These are phyloP conservation scores for Noctuana brunneofusca DNA, from an alignment of 2,888 invertebrate species.

Conservation along the genomic window DNA sequence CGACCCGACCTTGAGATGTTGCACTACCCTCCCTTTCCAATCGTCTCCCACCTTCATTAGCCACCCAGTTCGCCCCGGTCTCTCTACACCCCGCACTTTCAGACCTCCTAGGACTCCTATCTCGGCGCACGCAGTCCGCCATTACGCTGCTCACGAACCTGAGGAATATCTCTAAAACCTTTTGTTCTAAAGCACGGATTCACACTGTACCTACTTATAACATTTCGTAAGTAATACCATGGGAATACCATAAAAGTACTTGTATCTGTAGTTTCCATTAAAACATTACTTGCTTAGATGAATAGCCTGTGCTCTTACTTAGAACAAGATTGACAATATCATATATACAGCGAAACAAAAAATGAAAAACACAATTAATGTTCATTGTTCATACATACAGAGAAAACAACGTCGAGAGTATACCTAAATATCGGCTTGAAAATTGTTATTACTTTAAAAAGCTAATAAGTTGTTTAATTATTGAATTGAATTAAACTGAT, in stretches of 20 bases:
- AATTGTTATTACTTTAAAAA: too few species aligned
- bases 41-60: not conserved
- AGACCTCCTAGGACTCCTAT: constrained; percentile 25
- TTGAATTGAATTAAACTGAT: too few species aligned
- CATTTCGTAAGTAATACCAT: constrained; percentile 22
- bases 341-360: not conserved
- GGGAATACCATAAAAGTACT: constrained; percentile 20
- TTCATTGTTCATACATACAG: too few species aligned
- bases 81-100: not conserved
- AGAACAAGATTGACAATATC: not conserved
- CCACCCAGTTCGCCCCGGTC: not conserved
- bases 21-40: constrained; percentile 38
- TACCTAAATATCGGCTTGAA: too few species aligned
- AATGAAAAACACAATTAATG: not conserved
- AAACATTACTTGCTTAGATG: not conserved
- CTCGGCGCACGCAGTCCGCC: constrained; percentile 13
- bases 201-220: constrained; percentile 27
- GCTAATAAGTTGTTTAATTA: too few species aligned
- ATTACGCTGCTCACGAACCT: constrained; percentile 12
- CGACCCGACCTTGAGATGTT: constrained; percentile 33
- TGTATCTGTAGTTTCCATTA: constrained; percentile 8
- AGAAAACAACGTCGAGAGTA: too few species aligned
- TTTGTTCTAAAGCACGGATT: constrained; percentile 26
- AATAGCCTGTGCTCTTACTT: not conserved
- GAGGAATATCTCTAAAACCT: constrained; percentile 17